These are phyloP conservation scores for Lepeophtheirus nordmannii DNA, from an alignment of 2,888 invertebrate genomes.

Conservation along the genomic window DNA sequence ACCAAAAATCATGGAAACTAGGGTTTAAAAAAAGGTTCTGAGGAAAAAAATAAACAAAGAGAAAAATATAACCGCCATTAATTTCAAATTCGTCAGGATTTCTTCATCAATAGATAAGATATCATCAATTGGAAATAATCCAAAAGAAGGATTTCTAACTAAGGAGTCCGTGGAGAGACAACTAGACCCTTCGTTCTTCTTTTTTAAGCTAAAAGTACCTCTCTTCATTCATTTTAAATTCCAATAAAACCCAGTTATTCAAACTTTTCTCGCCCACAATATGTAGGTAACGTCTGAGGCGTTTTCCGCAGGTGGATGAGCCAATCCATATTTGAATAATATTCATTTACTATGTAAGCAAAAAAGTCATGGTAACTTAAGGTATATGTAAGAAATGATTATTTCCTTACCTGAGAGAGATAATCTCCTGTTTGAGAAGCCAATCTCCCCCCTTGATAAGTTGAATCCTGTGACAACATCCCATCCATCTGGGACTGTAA, in stretches of 20 bases:
- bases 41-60: too few species aligned
- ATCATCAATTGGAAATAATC: too few species aligned
- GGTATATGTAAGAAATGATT: too few species aligned
- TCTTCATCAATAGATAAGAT: too few species aligned
- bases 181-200: too few species aligned
- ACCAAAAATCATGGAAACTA: too few species aligned
- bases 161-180: too few species aligned
- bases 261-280: neutral
- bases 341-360: neutral
- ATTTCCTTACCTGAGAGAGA: neutral
- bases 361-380: neutral
- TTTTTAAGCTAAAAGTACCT: neutral
- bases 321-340: neutral
- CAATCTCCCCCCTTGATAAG: conserved; percentile 47
- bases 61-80: too few species aligned
- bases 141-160: too few species aligned
- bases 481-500: conserved; percentile 81
- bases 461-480: conserved; percentile 78
- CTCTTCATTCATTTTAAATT: conserved; percentile 4
- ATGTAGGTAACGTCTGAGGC: neutral
- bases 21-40: too few species aligned
- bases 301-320: conserved; percentile 7
- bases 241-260: conserved; percentile 8
- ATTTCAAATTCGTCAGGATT: too few species aligned
- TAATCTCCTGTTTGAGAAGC: conserved; percentile 6